phyloP scores from a whole-genome alignment of 92 coral and sea anemone species.

The Zoanthus sansibaricus region DNA sequence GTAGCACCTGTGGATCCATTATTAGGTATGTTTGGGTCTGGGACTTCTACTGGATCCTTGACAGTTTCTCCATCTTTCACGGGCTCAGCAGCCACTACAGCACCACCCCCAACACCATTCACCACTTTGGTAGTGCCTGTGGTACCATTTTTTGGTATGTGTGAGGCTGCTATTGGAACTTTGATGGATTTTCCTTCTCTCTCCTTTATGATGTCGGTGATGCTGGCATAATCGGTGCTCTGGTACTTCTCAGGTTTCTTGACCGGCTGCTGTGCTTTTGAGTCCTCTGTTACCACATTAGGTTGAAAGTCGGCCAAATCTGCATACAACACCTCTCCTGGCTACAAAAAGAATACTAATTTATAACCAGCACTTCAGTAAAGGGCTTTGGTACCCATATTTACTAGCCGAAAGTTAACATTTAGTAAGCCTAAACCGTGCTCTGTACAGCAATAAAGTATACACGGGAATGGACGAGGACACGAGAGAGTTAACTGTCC shows the following conservation, averaged over 20 bases:
- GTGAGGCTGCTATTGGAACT: neutral
- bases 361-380: neutral
- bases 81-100: neutral
- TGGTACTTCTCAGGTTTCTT: neutral
- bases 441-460: no score
- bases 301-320: conserved; percentile 9
- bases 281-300: neutral
- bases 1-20: neutral
- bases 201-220: conserved; percentile 9
- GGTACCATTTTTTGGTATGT: neutral
- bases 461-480: no score
- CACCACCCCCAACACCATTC: neutral
- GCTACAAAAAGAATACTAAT: neutral
- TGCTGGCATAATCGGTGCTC: no score
- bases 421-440: no score
- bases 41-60: neutral
- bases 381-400: no score
- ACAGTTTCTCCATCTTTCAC: no score
- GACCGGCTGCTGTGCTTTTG: neutral
- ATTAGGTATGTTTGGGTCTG: neutral
- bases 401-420: no score
- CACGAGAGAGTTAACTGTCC: no score
- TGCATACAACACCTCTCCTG: conserved; percentile 10
- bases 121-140: neutral
- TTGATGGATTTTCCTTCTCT: neutral